phyloP scores from a whole-genome alignment of 1,140 invertebrate genomes.

The Dendroctonus valens region DNA sequence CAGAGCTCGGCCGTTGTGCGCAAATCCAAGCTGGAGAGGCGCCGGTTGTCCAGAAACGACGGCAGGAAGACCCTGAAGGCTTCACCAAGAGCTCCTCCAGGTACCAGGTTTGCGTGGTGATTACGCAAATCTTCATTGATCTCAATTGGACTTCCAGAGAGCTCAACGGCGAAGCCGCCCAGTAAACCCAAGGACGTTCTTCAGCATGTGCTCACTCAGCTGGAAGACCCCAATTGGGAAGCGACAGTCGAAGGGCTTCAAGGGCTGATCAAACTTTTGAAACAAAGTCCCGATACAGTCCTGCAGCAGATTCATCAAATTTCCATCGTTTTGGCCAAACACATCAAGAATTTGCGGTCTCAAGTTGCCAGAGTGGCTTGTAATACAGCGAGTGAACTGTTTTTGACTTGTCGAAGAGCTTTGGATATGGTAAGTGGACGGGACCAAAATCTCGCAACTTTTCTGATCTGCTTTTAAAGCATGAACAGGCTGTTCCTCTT shows the following conservation, averaged over 20 bases:
- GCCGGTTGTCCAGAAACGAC: constrained; percentile 27
- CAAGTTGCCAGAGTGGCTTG: constrained; percentile 87
- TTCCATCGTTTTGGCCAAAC: constrained; percentile 68
- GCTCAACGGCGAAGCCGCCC: constrained; percentile 39
- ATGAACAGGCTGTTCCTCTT: too few relatives aligned
- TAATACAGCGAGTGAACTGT: constrained; percentile 73
- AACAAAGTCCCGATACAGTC: constrained; percentile 67
- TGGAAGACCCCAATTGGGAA: constrained; percentile 83
- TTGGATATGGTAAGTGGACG: constrained; percentile 68
- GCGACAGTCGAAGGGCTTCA: constrained; percentile 62
- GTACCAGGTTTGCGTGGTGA: not conserved
- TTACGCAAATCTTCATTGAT: not conserved
- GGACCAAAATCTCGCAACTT: too few relatives aligned
- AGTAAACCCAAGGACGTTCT: constrained; percentile 65
- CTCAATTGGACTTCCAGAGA: constrained; percentile 12
- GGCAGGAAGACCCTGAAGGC: constrained; percentile 27
- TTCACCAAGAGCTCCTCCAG: constrained; percentile 22
- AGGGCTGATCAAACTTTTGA: constrained; percentile 70
- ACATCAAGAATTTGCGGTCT: constrained; percentile 84
- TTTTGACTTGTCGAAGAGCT: constrained; percentile 64
- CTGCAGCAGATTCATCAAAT: constrained; percentile 61
- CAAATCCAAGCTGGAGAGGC: constrained; percentile 28
- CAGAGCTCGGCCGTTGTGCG: not conserved
- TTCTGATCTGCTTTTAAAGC: too few relatives aligned
- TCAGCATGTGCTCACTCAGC: constrained; percentile 61